These are phyloP conservation scores for Eulemur macaco DNA, from an alignment of 2,113 vertebrate genomes.

Conservation along the genomic window DNA sequence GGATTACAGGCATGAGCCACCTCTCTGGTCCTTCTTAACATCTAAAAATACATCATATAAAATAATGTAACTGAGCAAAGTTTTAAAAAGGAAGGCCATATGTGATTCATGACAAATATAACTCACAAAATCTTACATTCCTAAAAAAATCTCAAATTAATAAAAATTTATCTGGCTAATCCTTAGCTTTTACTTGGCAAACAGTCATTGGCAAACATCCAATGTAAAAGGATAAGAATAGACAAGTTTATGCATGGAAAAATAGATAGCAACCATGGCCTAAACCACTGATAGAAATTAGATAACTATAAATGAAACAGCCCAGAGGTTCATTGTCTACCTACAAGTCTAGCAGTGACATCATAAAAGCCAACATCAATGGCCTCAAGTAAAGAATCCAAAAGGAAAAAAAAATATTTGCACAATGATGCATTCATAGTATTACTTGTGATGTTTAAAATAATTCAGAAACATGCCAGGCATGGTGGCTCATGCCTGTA, in stretches of 20 bases:
- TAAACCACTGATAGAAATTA: background rate
- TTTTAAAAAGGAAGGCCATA: slow-evolving; percentile 29
- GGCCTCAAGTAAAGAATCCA: background rate
- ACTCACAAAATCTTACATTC: background rate
- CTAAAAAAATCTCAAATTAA: slow-evolving; percentile 6
- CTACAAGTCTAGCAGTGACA: background rate
- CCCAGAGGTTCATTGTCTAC: background rate
- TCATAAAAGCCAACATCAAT: background rate
- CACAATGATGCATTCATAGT: background rate
- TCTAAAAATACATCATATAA: slow-evolving; percentile 25
- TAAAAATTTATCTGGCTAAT: slow-evolving; percentile 27
- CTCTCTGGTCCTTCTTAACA: background rate
- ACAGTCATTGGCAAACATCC: background rate
- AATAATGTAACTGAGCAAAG: slow-evolving; percentile 38
- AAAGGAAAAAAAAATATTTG: background rate
- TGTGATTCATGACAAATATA: background rate
- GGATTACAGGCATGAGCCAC: no score
- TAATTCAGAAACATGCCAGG: slow-evolving; percentile 1
- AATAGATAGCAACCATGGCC: background rate
- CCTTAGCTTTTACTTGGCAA: slow-evolving; percentile 24
- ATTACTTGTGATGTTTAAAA: slow-evolving; percentile 9
- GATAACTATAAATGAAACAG: background rate
- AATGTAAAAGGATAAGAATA: background rate
- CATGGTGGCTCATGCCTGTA: no score
- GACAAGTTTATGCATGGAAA: background rate